These are phyloP conservation scores for Serinus canaria DNA, from an alignment of 2,113 vertebrate species.

Conservation along the genomic window DNA sequence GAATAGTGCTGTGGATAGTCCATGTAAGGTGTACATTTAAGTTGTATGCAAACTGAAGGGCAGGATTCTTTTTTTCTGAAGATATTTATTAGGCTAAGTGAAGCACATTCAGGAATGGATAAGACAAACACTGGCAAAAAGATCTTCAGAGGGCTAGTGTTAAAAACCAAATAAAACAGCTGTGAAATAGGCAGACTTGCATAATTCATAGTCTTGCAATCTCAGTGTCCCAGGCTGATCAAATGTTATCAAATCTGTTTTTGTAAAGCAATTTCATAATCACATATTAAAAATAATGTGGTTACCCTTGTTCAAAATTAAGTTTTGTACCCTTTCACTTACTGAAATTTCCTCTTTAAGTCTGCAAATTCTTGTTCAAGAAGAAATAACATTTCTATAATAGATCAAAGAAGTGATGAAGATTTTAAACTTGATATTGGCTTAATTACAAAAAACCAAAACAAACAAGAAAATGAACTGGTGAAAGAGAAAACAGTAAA, in stretches of 20 bases:
- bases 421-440: not conserved
- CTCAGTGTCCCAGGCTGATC: not conserved
- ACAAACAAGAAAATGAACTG: not conserved
- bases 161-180: not conserved
- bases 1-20: not conserved
- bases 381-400: not conserved
- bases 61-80: not conserved
- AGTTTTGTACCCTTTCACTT: not conserved
- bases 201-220: not conserved
- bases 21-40: not conserved
- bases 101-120: not conserved
- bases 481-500: constrained; percentile 1
- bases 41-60: not conserved
- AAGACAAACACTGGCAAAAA: not conserved
- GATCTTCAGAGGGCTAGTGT: not conserved
- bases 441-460: not conserved
- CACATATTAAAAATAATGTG: not conserved
- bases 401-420: not conserved
- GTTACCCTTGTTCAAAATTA: not conserved
- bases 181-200: not conserved
- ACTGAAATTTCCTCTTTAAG: not conserved
- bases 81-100: not conserved
- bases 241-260: not conserved
- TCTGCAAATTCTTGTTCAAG: not conserved
- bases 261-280: not conserved